phyloP scores from a whole-genome alignment of 1,140 invertebrate genomes.

The Bombus sylvicola region DNA sequence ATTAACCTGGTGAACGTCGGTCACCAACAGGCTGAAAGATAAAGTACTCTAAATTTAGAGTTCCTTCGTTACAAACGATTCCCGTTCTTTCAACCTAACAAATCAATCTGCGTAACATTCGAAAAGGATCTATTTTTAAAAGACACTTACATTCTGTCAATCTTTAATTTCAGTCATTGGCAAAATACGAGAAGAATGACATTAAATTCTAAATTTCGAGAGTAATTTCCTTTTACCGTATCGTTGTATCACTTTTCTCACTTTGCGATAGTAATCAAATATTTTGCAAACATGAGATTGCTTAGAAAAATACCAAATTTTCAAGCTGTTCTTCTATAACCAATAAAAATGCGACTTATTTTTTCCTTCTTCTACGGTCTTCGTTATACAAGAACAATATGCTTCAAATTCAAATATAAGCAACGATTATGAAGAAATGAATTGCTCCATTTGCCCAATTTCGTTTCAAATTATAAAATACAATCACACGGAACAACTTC shows the following conservation, averaged over 20 bases:
- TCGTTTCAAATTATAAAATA: background rate
- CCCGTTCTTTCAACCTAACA: background rate
- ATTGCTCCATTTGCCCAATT: too few relatives aligned
- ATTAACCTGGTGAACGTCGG: slow-evolving; percentile 33
- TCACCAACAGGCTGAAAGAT: slow-evolving; percentile 11
- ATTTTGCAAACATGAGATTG: too few relatives aligned
- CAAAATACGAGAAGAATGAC: background rate
- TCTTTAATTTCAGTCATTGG: background rate
- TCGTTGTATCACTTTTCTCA: too few relatives aligned
- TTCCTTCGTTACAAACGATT: background rate
- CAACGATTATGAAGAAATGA: too few relatives aligned
- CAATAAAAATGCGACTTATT: too few relatives aligned
- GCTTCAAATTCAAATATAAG: too few relatives aligned
- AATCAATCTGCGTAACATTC: background rate
- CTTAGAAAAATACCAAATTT: too few relatives aligned
- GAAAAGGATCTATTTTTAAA: background rate
- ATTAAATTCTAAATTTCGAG: background rate
- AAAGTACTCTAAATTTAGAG: slow-evolving; percentile 16
- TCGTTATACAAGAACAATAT: too few relatives aligned
- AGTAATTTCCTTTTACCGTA: too few relatives aligned
- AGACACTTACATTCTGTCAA: background rate
- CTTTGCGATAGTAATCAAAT: too few relatives aligned
- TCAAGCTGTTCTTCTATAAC: too few relatives aligned
- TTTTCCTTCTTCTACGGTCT: too few relatives aligned
- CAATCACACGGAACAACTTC: background rate